Evolutionary conservation across 2,888 invertebrate species (phyloP).

Genomic region (Urechis unicinctus): DNA sequence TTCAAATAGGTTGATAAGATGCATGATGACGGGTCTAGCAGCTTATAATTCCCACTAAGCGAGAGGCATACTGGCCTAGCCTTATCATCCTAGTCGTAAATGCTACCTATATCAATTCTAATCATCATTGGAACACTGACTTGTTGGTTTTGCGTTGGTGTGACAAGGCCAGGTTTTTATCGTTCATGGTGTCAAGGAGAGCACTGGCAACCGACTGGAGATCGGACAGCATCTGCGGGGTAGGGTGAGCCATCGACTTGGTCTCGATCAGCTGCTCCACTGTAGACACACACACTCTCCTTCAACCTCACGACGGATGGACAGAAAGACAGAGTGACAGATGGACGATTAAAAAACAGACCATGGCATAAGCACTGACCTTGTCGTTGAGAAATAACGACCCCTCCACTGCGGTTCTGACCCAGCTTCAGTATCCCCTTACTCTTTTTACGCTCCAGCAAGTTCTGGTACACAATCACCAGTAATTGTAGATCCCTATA

Average conservation of each 20-base stretch:
- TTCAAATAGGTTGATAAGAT: too few relatives aligned
- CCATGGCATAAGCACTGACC: constrained; percentile 53
- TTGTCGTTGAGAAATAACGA: constrained; percentile 75
- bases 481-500: too few relatives aligned
- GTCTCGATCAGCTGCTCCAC: constrained; percentile 70
- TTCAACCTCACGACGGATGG: background rate
- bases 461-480: constrained; percentile 36
- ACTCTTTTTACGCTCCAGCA: constrained; percentile 59
- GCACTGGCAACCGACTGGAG: constrained; percentile 71
- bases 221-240: constrained; percentile 67
- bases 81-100: too few relatives aligned
- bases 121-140: too few relatives aligned
- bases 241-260: constrained; percentile 52
- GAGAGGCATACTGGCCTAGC: too few relatives aligned
- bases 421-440: constrained; percentile 67
- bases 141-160: constrained; percentile 83
- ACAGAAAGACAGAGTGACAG: too few relatives aligned
- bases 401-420: constrained; percentile 57
- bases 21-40: too few relatives aligned
- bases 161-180: constrained; percentile 74
- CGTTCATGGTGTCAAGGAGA: constrained; percentile 75
- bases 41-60: too few relatives aligned
- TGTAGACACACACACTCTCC: constrained; percentile 38
- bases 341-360: too few relatives aligned
- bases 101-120: too few relatives aligned